These are phyloP conservation scores for Lepus oiostolus DNA, from an alignment of 2,797 vertebrate genomes.

Conservation along the genomic window DNA sequence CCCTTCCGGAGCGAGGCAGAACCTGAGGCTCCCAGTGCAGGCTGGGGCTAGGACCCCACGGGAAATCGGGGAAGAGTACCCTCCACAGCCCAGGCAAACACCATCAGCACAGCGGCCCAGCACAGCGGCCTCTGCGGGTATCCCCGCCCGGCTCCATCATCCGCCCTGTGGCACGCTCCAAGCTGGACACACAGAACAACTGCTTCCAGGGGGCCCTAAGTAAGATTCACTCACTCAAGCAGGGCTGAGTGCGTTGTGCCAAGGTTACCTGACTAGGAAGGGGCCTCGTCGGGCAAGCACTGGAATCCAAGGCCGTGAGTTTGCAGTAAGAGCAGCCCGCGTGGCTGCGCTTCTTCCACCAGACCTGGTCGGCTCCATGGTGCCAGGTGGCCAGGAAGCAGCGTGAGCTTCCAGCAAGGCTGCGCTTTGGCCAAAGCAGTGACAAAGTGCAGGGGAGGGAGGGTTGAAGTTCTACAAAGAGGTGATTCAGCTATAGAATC, in stretches of 20 bases:
- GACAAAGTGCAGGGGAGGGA: background rate
- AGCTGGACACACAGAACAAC: background rate
- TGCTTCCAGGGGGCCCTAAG: background rate
- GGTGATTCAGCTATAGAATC: background rate
- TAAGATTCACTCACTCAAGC: background rate
- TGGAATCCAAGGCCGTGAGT: background rate
- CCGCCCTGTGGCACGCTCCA: background rate
- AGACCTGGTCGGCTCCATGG: background rate
- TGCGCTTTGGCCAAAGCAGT: background rate
- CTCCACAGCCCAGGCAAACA: background rate
- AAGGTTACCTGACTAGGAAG: background rate
- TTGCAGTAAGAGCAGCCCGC: background rate
- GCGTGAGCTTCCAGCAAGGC: background rate
- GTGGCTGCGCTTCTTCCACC: background rate
- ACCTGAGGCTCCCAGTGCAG: background rate
- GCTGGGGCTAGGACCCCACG: background rate
- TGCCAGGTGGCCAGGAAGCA: background rate
- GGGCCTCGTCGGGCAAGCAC: background rate
- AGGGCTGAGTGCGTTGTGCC: background rate
- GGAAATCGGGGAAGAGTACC: background rate
- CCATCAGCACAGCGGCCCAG: background rate
- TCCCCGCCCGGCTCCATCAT: background rate
- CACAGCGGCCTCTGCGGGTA: background rate
- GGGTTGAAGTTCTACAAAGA: background rate
- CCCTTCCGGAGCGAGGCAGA: slow-evolving; percentile 21